Base-by-base conservation (phyloP, 1,140 invertebrate species). In the Telenomus remus region DNA sequence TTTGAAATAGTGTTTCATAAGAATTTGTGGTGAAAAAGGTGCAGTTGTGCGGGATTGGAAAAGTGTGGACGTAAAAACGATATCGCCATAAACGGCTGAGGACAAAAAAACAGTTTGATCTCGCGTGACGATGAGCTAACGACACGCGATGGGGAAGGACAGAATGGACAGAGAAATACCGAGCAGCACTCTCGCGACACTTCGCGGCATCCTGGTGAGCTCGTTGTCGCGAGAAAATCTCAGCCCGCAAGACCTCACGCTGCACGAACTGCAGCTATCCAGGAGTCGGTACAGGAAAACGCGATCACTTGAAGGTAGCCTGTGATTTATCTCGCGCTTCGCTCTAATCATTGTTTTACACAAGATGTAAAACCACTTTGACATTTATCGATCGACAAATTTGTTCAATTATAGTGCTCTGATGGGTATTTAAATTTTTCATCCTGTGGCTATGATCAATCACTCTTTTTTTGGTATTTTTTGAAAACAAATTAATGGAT, bases 221-320 rank as follows among this genome's bases (percentile, higher is more conserved):
- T 91, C 91, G 8, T 80, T 92, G 76, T 90, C 90, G 14, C 86
- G 87, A 46, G 90, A 91, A 82, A 91, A 91, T 80, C 85, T 91
- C 35, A 88, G 89, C 4, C 86, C 84, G 35, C 81, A 88, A 75
- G 88, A 89, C 78, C 81, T 88, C 0, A 81, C 84, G 12, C 39
- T 82, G 44, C 78, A 84, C 50, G 81, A 86, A 50, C 60, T 77
- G 44, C 79, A 84, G 33, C 61, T 79, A 16, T 78, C 75, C 11
- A 81, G 79, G 49, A 80, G 79, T 55, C 80, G 83, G 27, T 79
- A 80, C 34, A 82, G 86, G 82, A 89, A 83, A 78, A 81, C 86
- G 66, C 80, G 80, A 60, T 81, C 81, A 64, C 70, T 77, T 65
- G 79, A 83, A 84, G 84, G 84, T 85, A 27, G 19, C 19, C 2